Evolutionary conservation across 2,888 invertebrate genomes (phyloP).

Genomic region (Chorisops tibialis): DNA sequence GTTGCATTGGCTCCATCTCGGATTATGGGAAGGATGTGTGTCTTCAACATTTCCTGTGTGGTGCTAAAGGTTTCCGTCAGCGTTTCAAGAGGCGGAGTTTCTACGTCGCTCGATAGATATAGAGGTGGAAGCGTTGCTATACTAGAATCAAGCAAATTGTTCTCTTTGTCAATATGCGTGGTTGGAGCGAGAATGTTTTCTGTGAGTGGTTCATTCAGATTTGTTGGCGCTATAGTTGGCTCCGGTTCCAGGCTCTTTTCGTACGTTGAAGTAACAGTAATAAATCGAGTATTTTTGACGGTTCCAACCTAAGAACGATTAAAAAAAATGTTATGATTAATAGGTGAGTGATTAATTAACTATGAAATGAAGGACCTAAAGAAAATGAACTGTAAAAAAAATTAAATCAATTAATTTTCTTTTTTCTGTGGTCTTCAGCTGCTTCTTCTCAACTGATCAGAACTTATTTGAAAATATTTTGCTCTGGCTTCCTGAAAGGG

Average conservation of each 20-base stretch:
- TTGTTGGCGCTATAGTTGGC: conserved; percentile 56
- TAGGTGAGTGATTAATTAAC: neutral
- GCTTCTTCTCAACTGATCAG: no score
- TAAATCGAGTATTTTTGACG: conserved; percentile 80
- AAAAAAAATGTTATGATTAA: neutral
- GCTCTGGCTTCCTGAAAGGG: no score
- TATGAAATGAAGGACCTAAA: neutral
- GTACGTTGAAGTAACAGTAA: conserved; percentile 82
- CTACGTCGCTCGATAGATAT: conserved; percentile 69
- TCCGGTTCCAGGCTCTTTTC: conserved; percentile 71
- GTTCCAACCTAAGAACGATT: conserved; percentile 68
- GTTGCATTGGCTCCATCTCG: conserved; percentile 70
- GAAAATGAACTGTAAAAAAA: neutral
- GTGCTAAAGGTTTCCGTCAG: conserved; percentile 89
- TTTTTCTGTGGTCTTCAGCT: no score
- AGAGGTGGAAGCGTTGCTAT: conserved; percentile 81
- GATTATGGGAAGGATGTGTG: conserved; percentile 81
- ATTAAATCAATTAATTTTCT: no score
- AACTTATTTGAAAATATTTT: no score
- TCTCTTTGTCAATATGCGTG: conserved; percentile 69
- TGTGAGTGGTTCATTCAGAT: conserved; percentile 73
- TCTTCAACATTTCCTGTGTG: conserved; percentile 82
- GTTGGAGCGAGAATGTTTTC: conserved; percentile 84
- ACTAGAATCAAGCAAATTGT: conserved; percentile 67
- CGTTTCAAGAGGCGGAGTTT: conserved; percentile 83